phyloP scores from a whole-genome alignment of 2,888 invertebrate species.

The Eupithecia insigniata region DNA sequence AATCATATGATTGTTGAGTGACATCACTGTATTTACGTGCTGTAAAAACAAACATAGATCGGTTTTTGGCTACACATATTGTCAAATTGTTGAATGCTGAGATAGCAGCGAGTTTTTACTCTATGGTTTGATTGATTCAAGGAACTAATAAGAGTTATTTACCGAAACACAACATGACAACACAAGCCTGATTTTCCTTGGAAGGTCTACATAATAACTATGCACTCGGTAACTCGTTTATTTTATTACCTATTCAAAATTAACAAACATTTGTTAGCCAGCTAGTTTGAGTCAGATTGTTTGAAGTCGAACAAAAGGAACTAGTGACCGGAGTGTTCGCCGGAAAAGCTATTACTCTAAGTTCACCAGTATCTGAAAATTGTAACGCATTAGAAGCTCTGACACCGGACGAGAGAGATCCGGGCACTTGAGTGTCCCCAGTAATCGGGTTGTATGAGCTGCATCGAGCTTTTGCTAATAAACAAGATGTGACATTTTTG shows the following conservation, averaged over 20 bases:
- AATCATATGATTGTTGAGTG: too few relatives aligned
- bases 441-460: constrained; percentile 86
- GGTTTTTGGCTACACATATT: too few relatives aligned
- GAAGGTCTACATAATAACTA: too few relatives aligned
- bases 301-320: constrained; percentile 80
- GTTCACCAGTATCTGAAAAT: constrained; percentile 81
- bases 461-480: constrained; percentile 86
- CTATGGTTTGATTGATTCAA: too few relatives aligned
- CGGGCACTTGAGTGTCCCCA: constrained; percentile 84
- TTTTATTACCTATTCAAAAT: background rate
- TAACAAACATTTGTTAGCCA: constrained; percentile 76
- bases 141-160: too few relatives aligned
- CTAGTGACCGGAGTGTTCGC: constrained; percentile 76
- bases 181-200: too few relatives aligned
- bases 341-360: constrained; percentile 83
- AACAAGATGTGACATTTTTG: constrained; percentile 87
- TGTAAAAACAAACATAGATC: too few relatives aligned
- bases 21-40: too few relatives aligned
- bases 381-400: constrained; percentile 83
- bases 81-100: too few relatives aligned
- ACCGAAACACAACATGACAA: too few relatives aligned
- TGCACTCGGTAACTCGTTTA: too few relatives aligned
- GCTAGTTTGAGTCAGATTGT: constrained; percentile 80
- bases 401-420: constrained; percentile 66
- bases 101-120: too few relatives aligned